phyloP scores from a whole-genome alignment of 1,140 invertebrate genomes.

The Potamilus streckersoni region DNA sequence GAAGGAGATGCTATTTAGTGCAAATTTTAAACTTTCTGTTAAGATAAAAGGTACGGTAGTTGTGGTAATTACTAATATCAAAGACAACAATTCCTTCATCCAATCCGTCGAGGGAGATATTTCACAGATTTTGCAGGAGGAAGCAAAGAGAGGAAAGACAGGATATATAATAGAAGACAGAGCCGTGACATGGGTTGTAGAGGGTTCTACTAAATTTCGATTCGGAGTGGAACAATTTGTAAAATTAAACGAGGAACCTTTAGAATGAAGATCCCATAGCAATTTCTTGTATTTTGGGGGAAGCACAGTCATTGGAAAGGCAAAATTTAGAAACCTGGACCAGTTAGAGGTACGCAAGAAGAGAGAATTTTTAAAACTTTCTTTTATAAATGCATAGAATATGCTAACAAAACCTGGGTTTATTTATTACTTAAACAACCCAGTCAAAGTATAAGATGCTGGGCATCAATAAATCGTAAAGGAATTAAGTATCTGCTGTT shows the following conservation, averaged over 20 bases:
- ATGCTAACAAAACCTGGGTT: too few species aligned
- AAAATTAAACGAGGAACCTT: constrained; percentile 49
- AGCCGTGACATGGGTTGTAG: constrained; percentile 53
- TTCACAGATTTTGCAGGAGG: constrained; percentile 55
- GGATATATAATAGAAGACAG: constrained; percentile 51
- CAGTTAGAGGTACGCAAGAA: too few species aligned
- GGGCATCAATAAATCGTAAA: too few species aligned
- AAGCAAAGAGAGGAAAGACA: constrained; percentile 36
- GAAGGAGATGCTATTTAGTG: constrained; percentile 67
- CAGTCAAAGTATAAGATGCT: too few species aligned
- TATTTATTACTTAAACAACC: too few species aligned
- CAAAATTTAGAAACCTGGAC: too few species aligned
- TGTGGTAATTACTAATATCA: constrained; percentile 63
- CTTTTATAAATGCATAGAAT: too few species aligned
- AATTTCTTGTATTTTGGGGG: too few species aligned
- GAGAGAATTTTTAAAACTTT: too few species aligned
- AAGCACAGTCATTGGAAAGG: too few species aligned
- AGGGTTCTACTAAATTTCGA: constrained; percentile 61
- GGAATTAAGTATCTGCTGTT: too few species aligned
- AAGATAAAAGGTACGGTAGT: constrained; percentile 63
- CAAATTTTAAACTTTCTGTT: constrained; percentile 66
- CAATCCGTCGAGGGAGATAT: constrained; percentile 64
- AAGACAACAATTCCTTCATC: constrained; percentile 66
- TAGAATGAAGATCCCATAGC: neutral
- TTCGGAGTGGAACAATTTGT: constrained; percentile 67